Base-by-base conservation (phyloP, 2,888 invertebrate species). In the Pristionchus mayeri region DNA sequence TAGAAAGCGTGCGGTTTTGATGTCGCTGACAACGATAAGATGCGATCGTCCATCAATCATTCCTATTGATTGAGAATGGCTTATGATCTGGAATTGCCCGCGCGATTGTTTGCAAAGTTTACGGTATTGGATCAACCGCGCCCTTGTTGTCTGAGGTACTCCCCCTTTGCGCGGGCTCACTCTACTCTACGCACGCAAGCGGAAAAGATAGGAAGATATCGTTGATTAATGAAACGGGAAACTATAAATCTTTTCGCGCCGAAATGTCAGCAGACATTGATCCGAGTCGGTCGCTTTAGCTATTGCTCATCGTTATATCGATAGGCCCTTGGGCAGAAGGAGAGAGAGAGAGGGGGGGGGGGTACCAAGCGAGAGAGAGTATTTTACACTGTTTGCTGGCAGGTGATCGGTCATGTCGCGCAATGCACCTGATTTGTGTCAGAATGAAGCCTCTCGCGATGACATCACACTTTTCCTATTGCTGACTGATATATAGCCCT, bases 211-310 rank as follows among this genome's bases (percentile, higher is more conserved):
- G 37, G 34, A 16, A 18, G 71, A 37, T 71, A 71, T 71, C 71
- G 40, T 40, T 71, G 40, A 40, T 40, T 71, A 71, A 40, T 40
- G 40, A 54, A n/a, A 40, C 40, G 71, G 40, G 71, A 71, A 71
- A 71, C 71, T 44, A 71, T 71, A 71, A 71, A 71, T 71, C 71
- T 71, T 67, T 67, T 71, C 40, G n/a, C 71, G 71, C 71, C 71
- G 71, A 71, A 71, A 71, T 71, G 71, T 37, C 40, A 44, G 40
- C 71, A 30, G 63, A 21, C 34, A 63, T 63, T 63, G 63, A 63
- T 71, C 13, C 40, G 40, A 37, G n/a, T 71, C 40, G 71, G 13
- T n/a, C n/a, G 71, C 40, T 54, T 21, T 54, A 54, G 9, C n/a
- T 44, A 71, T n/a, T n/a, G n/a, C n/a, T n/a, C 24, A 44, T 37